phyloP scores from a whole-genome alignment of 2,797 vertebrate species.

The Pygocentrus nattereri region DNA sequence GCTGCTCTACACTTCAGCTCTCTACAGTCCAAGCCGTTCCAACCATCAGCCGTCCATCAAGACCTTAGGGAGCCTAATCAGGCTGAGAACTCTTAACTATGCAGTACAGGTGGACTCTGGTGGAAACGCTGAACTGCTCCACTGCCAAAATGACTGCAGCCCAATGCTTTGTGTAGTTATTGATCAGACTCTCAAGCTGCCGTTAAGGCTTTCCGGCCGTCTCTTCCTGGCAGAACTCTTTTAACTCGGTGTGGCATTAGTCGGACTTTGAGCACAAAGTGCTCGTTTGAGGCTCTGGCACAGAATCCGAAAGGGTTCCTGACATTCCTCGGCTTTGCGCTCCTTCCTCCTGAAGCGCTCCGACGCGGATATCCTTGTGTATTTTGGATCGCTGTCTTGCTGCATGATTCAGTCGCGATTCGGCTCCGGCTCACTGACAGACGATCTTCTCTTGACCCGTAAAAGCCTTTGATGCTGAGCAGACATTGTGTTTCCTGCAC shows the following conservation, averaged over 20 bases:
- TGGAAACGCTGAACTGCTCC: constrained; percentile 17
- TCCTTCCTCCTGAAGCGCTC: constrained; percentile 15
- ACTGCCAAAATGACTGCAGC: background rate
- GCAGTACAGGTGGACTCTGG: background rate
- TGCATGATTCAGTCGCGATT: constrained; percentile 16
- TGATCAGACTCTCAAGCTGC: background rate
- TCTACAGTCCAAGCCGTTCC: background rate
- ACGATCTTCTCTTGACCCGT: constrained; percentile 57
- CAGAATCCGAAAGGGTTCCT: constrained; percentile 23
- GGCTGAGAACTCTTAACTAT: background rate
- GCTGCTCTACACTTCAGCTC: background rate
- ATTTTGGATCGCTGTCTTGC: constrained; percentile 28
- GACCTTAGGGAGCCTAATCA: background rate
- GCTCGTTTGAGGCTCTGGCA: constrained; percentile 25
- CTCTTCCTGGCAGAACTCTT: constrained; percentile 25
- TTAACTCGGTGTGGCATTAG: constrained; percentile 30
- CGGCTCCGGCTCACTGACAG: constrained; percentile 55
- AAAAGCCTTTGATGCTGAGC: constrained; percentile 19
- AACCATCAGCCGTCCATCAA: background rate
- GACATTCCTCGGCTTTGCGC: background rate
- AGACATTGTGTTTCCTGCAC: constrained; percentile 33
- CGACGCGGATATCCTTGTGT: constrained; percentile 29
- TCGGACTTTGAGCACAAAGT: constrained; percentile 25
- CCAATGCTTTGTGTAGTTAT: constrained; percentile 19
- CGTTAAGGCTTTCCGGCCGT: constrained; percentile 15